phyloP scores from a whole-genome alignment of 1,140 invertebrate species.

The Nasonia longicornis region DNA sequence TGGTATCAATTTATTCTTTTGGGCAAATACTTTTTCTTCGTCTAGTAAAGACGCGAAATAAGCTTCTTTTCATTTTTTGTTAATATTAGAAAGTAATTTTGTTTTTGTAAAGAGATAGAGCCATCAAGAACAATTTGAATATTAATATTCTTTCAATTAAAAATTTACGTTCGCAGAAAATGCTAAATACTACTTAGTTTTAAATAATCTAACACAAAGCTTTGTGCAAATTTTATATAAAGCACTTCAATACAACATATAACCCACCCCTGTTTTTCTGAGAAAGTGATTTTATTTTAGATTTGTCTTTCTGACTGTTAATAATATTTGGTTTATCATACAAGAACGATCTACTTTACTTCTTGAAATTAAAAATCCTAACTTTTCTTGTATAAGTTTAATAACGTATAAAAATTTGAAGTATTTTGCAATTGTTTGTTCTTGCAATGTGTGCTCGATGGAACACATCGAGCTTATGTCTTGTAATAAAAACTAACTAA shows the following conservation, averaged over 20 bases:
- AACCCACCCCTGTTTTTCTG: neutral
- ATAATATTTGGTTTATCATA: too few species aligned
- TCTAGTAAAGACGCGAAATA: neutral
- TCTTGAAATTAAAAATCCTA: neutral
- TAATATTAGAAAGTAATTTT: neutral
- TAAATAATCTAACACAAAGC: neutral
- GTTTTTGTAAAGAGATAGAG: neutral
- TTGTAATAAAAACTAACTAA: constrained; percentile 52
- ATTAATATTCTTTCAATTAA: neutral
- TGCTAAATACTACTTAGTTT: too few species aligned
- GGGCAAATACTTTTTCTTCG: neutral
- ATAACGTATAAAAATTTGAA: constrained; percentile 1
- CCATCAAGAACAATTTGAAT: neutral
- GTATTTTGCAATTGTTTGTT: neutral
- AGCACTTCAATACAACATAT: neutral
- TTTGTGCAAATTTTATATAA: neutral
- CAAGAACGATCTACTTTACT: too few species aligned
- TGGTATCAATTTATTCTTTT: neutral
- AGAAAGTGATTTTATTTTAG: too few species aligned
- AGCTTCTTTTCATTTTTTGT: neutral
- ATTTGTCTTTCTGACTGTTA: too few species aligned
- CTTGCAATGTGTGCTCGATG: neutral
- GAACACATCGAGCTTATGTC: neutral
- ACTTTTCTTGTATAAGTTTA: neutral
- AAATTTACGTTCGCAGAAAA: too few species aligned